Base-by-base conservation (phyloP, 2,113 vertebrate species). In the Antechinus flavipes region DNA sequence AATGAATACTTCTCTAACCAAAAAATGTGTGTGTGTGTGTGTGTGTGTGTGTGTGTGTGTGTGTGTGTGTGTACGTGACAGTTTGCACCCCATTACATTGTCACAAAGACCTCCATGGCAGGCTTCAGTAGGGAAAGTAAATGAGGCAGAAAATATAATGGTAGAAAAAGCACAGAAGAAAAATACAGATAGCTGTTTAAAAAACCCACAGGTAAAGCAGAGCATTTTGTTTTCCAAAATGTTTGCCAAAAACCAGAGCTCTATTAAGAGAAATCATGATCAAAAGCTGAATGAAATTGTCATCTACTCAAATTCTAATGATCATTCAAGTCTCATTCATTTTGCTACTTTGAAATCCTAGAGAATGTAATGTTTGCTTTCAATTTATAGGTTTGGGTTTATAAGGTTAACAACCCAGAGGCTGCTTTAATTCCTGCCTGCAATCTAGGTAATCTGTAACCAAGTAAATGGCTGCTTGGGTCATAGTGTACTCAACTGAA, bases 71-170 rank as follows among this genome's bases (percentile, higher is more conserved):
- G 1, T 6, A 26, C 27, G 12, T 93, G 93, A 95, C 27, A 61
- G 95, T 84, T 84, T 22, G 2, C n/a, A 0, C 68, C n/a, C 68
- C 68, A 84, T 84, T 94, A 24, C 50, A 93, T 49, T 90, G 95
- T 96, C 93, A 94, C 10, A 14, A 91, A 95, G 91, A 90, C 96
- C 97, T 96, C 95, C 96, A 61, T 95, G 95, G 97, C 95, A 96
- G 89, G 91, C 93, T 96, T 97, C 93, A 90, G 95, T 97, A 96
- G 97, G 96, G 96, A 97, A 98, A 97, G 97, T 94, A 94, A 49
- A 97, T 91, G 94, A 93, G 89, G 96, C 94, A 97, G 96, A 97
- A 97, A 97, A 97, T 95, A 95, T 92, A 97, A 95, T 90, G 25
- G 55, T 24, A 27, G 95, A 90, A 91, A 94, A 96, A 97, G 95